Evolutionary conservation across 1,140 invertebrate genomes (phyloP).

Genomic region (Orius insidiosus): DNA sequence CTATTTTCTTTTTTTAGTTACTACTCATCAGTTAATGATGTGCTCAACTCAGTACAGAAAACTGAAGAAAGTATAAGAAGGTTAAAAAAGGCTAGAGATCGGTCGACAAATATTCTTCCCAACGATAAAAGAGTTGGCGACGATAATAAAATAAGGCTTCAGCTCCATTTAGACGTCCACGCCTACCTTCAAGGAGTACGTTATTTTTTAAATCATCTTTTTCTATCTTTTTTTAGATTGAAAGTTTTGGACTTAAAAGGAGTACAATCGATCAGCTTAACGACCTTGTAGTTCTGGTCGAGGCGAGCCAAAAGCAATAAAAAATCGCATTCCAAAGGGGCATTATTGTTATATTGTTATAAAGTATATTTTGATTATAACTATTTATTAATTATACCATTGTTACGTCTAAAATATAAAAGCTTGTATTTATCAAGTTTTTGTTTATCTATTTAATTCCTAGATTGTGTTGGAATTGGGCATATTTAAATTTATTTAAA

Average conservation of each 20-base stretch:
- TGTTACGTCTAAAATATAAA: too few relatives aligned
- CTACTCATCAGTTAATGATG: constrained; percentile 56
- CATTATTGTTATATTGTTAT: too few relatives aligned
- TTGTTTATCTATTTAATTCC: too few relatives aligned
- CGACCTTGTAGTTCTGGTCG: constrained; percentile 18
- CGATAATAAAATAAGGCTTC: constrained; percentile 84
- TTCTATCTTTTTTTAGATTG: constrained; percentile 15
- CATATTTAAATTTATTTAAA: too few relatives aligned
- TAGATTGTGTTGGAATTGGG: too few relatives aligned
- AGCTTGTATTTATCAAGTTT: too few relatives aligned
- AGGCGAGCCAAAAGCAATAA: constrained; percentile 14
- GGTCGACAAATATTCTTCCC: constrained; percentile 24
- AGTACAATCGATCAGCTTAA: constrained; percentile 16
- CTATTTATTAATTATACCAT: too few relatives aligned
- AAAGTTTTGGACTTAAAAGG: constrained; percentile 16
- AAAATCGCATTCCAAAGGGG: too few relatives aligned
- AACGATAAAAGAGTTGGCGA: constrained; percentile 41
- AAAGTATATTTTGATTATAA: too few relatives aligned
- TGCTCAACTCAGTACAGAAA: constrained; percentile 79
- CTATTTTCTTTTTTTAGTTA: constrained; percentile 43
- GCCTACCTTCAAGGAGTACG: constrained; percentile 29
- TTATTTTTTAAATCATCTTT: constrained; percentile 5
- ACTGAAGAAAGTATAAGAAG: constrained; percentile 80
- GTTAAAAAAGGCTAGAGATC: too few relatives aligned
- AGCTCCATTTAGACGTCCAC: constrained; percentile 71